Evolutionary conservation across 2,888 invertebrate species (phyloP).

Genomic region (Cantharis rufa): DNA sequence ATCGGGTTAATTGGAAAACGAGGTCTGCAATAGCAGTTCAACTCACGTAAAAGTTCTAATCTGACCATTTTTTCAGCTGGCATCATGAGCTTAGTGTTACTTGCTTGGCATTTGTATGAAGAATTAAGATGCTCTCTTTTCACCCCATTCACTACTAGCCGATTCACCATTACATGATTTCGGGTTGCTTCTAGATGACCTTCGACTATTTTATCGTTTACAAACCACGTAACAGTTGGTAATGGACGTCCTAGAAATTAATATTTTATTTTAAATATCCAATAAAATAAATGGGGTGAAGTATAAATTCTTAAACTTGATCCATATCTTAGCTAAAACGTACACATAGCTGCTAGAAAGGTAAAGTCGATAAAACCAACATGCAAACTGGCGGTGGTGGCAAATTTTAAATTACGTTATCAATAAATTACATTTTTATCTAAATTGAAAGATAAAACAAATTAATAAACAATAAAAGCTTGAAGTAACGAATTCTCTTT

Average conservation of each 20-base stretch:
- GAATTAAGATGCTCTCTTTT: constrained; percentile 79
- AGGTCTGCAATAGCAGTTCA: constrained; percentile 4
- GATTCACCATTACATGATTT: constrained; percentile 78
- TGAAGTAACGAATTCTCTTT: background rate
- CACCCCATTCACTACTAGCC: constrained; percentile 73
- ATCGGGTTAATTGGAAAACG: background rate
- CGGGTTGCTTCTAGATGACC: constrained; percentile 72
- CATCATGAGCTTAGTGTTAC: constrained; percentile 83
- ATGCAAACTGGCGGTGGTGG: constrained; percentile 27
- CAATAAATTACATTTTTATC: background rate
- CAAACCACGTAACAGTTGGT: constrained; percentile 84
- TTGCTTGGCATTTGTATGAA: constrained; percentile 85
- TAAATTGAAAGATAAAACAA: background rate
- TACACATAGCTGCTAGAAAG: background rate
- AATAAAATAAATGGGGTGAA: background rate
- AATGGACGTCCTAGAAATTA: constrained; percentile 72
- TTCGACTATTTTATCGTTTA: constrained; percentile 72
- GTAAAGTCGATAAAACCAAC: constrained; percentile 1
- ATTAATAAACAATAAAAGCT: background rate
- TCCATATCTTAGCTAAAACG: background rate
- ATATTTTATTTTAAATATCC: constrained; percentile 16
- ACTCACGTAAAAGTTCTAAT: constrained; percentile 84
- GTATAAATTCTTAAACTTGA: background rate
- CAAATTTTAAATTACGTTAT: constrained; percentile 16
- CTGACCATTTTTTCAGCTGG: constrained; percentile 82